Percentiles rank a stretch among this genome's conserved stretches.
These are phyloP conservation scores for Dromius quadrimaculatus DNA, from an alignment of 2,888 invertebrate species.

Conservation along the genomic window DNA sequence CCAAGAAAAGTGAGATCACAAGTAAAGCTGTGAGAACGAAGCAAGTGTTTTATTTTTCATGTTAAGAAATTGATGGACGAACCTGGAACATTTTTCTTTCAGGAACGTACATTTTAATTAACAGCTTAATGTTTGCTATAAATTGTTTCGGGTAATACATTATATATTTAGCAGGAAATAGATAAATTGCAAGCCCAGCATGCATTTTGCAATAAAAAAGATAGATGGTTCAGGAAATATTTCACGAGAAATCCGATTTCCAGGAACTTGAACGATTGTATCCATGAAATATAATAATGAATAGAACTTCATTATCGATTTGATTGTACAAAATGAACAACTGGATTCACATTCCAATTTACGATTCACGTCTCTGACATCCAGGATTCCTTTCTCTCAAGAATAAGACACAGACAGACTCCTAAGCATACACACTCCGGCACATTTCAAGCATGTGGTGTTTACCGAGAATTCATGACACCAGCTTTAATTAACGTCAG, in stretches of 20 bases:
- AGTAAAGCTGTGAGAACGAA: conserved; percentile 42
- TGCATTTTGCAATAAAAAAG: no score
- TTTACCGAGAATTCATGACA: conserved; percentile 56
- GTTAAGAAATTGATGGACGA: conserved; percentile 45
- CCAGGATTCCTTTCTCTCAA: not conserved
- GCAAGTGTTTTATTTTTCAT: conserved; percentile 41
- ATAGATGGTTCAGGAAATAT: no score
- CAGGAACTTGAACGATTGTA: no score
- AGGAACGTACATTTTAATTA: conserved; percentile 45
- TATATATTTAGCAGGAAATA: conserved; percentile 38
- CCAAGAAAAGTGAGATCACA: not conserved
- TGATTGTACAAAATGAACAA: conserved; percentile 21
- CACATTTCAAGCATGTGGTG: conserved; percentile 46
- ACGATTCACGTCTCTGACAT: conserved; percentile 12
- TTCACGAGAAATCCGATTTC: no score
- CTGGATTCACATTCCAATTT: conserved; percentile 6
- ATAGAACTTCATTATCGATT: no score
- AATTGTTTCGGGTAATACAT: conserved; percentile 44
- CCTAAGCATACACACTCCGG: not conserved
- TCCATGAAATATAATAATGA: no score
- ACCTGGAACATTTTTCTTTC: conserved; percentile 40
- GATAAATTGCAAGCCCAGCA: conserved; percentile 25
- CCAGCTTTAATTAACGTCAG: conserved; percentile 57
- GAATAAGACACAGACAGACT: not conserved
- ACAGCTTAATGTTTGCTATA: conserved; percentile 27